Percentiles rank a stretch among this genome's conserved stretches.
Evolutionary conservation across 92 coral and sea anemone genomes (phyloP).

Genomic region (Galaxea fascicularis): DNA sequence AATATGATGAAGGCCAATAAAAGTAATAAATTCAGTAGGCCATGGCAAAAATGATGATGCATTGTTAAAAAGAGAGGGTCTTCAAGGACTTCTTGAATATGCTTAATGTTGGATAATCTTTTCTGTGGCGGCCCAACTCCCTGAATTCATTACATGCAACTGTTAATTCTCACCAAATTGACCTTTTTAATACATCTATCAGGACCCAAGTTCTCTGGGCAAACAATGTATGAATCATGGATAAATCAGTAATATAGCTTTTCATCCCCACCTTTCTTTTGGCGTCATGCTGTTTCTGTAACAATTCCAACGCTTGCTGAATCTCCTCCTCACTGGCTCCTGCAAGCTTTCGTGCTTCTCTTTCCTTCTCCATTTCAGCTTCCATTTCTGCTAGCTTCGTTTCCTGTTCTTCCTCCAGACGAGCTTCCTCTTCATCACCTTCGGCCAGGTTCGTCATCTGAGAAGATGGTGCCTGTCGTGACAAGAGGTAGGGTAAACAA

Average conservation of each 20-base stretch:
- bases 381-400: conserved; percentile 85
- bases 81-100: too few species aligned
- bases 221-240: neutral
- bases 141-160: too few species aligned
- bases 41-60: too few species aligned
- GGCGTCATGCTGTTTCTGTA: conserved; percentile 93
- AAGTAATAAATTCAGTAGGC: too few species aligned
- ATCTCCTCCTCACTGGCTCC: conserved; percentile 95
- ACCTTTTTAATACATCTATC: too few species aligned
- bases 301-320: conserved; percentile 74
- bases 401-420: conserved; percentile 88
- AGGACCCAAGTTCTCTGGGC: neutral
- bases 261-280: conserved; percentile 73
- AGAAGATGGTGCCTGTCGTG: conserved; percentile 27
- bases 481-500: neutral
- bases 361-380: conserved; percentile 87
- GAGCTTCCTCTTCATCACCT: conserved; percentile 81
- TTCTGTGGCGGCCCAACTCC: too few species aligned
- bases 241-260: neutral
- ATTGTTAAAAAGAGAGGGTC: too few species aligned
- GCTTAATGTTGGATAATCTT: too few species aligned
- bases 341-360: conserved; percentile 74
- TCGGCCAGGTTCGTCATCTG: conserved; percentile 65
- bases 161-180: too few species aligned
- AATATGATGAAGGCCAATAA: too few species aligned